A percentile compares a stretch with the other conserved stretches of the same genome.
phyloP scores from a whole-genome alignment of 1,140 invertebrate genomes.

The Drosophila quadrilineata region DNA sequence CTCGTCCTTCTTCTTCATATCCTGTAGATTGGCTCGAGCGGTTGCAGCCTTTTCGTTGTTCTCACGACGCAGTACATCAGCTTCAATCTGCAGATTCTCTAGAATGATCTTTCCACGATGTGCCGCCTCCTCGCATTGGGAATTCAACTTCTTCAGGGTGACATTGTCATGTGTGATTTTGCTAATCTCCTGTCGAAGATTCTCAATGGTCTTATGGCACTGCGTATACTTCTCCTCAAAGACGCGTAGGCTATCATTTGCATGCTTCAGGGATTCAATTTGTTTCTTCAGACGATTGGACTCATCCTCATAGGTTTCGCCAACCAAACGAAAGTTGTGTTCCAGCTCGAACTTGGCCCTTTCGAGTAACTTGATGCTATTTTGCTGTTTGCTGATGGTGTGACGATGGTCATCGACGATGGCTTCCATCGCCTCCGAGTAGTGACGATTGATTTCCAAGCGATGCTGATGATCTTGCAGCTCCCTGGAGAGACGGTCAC shows the following conservation, averaged over 20 bases:
- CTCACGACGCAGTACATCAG: neutral
- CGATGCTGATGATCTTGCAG: conserved; percentile 79
- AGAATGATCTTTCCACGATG: neutral
- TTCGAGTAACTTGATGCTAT: neutral
- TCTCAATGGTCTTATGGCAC: neutral
- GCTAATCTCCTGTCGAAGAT: conserved; percentile 9
- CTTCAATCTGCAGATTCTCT: neutral
- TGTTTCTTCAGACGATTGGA: neutral
- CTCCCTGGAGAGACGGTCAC: conserved; percentile 81
- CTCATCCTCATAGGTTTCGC: conserved; percentile 84
- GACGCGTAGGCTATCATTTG: neutral
- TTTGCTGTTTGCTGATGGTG: neutral
- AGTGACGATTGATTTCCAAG: conserved; percentile 69
- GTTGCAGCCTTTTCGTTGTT: neutral
- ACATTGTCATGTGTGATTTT: conserved; percentile 4
- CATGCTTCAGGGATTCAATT: neutral
- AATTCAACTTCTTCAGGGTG: neutral
- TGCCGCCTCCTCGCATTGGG: conserved; percentile 8
- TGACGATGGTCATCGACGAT: conserved; percentile 13
- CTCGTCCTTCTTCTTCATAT: conserved; percentile 34
- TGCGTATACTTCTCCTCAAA: neutral
- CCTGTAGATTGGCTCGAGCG: neutral
- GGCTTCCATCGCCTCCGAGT: conserved; percentile 77
- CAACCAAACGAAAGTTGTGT: conserved; percentile 84
- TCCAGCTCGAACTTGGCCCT: conserved; percentile 9